Percentiles rank a stretch among this genome's conserved stretches.
Evolutionary conservation across 2,888 invertebrate genomes (phyloP).

Genomic region (Cephus spinipes): DNA sequence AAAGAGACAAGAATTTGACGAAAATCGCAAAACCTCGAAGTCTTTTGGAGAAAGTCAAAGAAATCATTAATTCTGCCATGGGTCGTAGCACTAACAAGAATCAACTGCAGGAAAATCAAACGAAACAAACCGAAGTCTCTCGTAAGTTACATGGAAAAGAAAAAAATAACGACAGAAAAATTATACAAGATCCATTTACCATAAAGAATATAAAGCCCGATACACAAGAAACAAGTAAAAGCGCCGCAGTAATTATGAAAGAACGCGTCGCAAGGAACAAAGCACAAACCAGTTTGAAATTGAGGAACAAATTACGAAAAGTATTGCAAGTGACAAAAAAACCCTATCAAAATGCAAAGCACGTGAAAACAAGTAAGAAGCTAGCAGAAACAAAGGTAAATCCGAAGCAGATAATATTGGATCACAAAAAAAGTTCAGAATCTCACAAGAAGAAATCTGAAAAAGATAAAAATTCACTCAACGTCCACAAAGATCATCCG

Average conservation of each 20-base stretch:
- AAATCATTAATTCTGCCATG: constrained; percentile 35
- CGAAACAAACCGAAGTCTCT: background rate
- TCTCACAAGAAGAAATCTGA: background rate
- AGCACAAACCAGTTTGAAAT: background rate
- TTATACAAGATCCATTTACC: background rate
- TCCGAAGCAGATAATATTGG: background rate
- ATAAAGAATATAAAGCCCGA: background rate
- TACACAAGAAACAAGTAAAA: background rate
- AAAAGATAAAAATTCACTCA: background rate
- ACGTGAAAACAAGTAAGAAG: constrained; percentile 9
- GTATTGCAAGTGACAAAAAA: background rate
- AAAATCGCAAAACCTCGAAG: constrained; percentile 25
- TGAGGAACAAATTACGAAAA: background rate
- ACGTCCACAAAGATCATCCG: background rate
- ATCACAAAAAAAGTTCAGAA: background rate
- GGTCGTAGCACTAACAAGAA: constrained; percentile 6
- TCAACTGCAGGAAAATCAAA: background rate
- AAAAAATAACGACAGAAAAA: background rate
- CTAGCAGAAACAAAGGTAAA: constrained; percentile 2
- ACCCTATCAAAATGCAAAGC: background rate
- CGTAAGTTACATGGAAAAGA: background rate
- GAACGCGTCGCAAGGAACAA: background rate
- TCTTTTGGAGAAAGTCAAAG: constrained; percentile 35
- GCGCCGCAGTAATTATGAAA: background rate
- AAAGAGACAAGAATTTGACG: background rate